Evolutionary conservation across 2,113 vertebrate species (phyloP).

Genomic region (Noturus placidus): DNA sequence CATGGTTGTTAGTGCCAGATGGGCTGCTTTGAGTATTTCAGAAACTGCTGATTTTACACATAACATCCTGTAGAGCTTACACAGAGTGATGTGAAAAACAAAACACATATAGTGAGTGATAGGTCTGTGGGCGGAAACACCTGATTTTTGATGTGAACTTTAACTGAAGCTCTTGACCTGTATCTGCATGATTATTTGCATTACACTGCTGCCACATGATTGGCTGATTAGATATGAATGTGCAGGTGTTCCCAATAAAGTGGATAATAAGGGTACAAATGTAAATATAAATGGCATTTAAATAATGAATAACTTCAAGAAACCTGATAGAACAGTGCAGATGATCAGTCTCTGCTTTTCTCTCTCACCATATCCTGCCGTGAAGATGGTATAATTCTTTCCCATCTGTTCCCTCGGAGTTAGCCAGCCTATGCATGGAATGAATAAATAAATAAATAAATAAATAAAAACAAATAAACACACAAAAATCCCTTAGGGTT

Average conservation of each 20-base stretch:
- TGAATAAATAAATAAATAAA: neutral
- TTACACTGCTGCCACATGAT: neutral
- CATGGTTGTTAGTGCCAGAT: too few species aligned
- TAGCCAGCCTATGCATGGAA: conserved; percentile 34
- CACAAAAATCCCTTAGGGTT: neutral
- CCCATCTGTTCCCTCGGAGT: conserved; percentile 28
- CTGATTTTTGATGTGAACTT: neutral
- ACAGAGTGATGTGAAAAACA: too few species aligned
- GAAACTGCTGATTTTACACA: too few species aligned
- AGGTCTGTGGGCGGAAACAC: too few species aligned
- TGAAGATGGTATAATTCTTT: conserved; percentile 53
- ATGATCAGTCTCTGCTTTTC: conserved; percentile 24
- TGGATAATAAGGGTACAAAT: neutral
- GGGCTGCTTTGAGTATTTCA: too few species aligned
- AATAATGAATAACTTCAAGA: neutral
- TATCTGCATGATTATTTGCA: neutral
- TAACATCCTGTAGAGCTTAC: too few species aligned
- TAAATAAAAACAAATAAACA: neutral
- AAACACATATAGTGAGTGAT: too few species aligned
- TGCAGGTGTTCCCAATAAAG: neutral
- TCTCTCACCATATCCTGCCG: conserved; percentile 56
- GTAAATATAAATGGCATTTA: neutral
- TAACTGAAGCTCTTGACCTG: neutral
- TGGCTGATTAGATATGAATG: neutral
- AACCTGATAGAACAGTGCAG: conserved; percentile 14